Evolutionary conservation across 2,113 vertebrate genomes (phyloP), one percentile per base, ranked within the genome.

Genomic region (Poeciliopsis prolifica): DNA sequence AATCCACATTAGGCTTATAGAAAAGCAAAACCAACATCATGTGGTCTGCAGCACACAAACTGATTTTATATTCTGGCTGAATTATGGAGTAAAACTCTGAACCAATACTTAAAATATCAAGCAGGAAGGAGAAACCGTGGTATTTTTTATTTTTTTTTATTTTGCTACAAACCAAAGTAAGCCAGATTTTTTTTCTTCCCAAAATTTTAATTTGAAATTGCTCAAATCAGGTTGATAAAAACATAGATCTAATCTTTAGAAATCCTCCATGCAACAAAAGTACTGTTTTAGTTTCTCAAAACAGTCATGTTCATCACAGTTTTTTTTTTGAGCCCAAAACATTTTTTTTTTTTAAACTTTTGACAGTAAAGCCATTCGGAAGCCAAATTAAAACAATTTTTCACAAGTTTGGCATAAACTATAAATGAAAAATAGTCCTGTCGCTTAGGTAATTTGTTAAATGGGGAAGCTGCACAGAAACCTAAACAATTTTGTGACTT

Each of bases 251-350:
- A 29, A 29, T 70, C 29, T 66, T 64, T 17, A 77, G 44, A 84
- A 78, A 66, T 72, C 26, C 75, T 74, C 37, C 68, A 73, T 72
- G 70, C 71, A 62, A 74, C 35, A 72, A 76, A 75, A 87, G 61
- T 72, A 75, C 71, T 71, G 74, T 70, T 42, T 42, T 42, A 15
- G 35, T 40, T 63, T 60, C 13, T 74, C 64, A 70, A 12, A 29
- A 65, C 67, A 61, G 72, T 72, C 44, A 28, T 77, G 10, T 67
- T 31, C 66, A 51, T n/a, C 26, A 14, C 40, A 40, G 14, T 26
- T 24, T 4, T 0, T 28, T 40, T 82, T 13, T 58, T 29, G 15
- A 74, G 51, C n/a, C 68, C n/a, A 61, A 37, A 19, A 64, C 12
- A 28, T 76, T 63, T 29, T 48, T 37, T 51, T 67, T 29, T 51